Base-by-base conservation (phyloP, 2,797 vertebrate species). In the Sparus aurata region DNA sequence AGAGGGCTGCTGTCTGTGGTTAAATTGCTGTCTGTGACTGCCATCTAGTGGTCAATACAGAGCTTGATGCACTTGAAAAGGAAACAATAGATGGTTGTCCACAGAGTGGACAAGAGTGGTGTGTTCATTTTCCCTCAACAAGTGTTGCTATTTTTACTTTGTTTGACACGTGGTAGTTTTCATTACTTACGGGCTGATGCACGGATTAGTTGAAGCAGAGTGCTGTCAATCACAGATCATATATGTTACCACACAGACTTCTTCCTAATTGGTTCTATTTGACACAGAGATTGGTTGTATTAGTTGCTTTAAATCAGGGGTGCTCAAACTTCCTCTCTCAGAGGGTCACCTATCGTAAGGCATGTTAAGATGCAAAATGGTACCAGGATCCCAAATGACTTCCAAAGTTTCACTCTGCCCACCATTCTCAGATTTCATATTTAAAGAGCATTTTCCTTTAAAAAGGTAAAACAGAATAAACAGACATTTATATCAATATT, bases 21-120 rank as follows among this genome's bases (percentile, higher is more conserved):
- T 25, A 65, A 86, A 92, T 27, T 4, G 27, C 27, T 27, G 27
- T 27, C 27, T 27, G 27, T 3, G 49, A 86, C 87, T 93, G 93
- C 43, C 94, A 87, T 85, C 93, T 94, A 91, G 91, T 92, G 95
- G 91, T 57, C 22, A 34, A 60, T 1, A 3, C 17, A 1, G 25
- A 58, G 47, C 18, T 2, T 27, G 27, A n/a, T 5, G 22, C 3
- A 27, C 7, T 43, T 1, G 3, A 16, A 30, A 62, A 54, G 12
- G 22, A 67, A 41, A 46, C 15, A 38, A 38, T 38, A 38, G 8
- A 38, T 38, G 34, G 34, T 9, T 38, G 34, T 9, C 1, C 34
- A 9, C 34, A 1, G 10, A 38, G 38, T 11, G 10, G 38, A 38
- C 8, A 38, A 38, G 11, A 38, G 38, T 12, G 17, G 17, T n/a